A percentile compares a stretch with the other conserved stretches of the same genome.
These are phyloP conservation scores for Bujurquina vittata DNA, from an alignment of 2,113 vertebrate genomes.

Conservation along the genomic window DNA sequence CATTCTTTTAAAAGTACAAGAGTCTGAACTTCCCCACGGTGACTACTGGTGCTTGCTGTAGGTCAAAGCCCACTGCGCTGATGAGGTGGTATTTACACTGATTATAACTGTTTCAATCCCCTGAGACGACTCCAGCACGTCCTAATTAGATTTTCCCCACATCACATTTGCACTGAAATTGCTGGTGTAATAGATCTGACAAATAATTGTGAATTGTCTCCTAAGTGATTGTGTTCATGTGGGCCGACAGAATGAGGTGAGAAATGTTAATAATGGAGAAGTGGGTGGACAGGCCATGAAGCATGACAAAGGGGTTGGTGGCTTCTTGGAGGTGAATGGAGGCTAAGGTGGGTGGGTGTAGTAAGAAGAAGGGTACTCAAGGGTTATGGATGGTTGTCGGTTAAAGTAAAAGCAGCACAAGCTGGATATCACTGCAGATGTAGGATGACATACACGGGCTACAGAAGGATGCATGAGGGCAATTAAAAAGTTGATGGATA, in stretches of 20 bases:
- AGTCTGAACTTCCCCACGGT: background rate
- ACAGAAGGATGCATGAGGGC: background rate
- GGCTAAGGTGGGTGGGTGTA: background rate
- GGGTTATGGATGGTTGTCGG: background rate
- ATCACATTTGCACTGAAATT: conserved; percentile 16
- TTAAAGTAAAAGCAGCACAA: background rate
- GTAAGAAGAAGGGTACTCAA: background rate
- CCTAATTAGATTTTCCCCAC: background rate
- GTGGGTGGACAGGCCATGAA: background rate
- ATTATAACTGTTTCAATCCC: background rate
- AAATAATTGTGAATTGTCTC: background rate
- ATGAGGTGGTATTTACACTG: conserved; percentile 20
- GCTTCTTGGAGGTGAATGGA: conserved; percentile 7
- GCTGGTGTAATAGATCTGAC: background rate
- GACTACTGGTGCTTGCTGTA: background rate
- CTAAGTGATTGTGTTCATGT: conserved; percentile 1
- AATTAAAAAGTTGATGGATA: background rate
- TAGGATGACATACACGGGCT: background rate
- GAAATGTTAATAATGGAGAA: conserved; percentile 17
- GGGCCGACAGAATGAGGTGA: conserved; percentile 33
- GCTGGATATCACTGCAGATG: background rate
- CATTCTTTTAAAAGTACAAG: background rate
- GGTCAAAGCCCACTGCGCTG: background rate
- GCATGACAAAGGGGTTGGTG: conserved; percentile 12
- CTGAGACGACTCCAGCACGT: background rate